Base-by-base conservation (phyloP, 1,140 invertebrate species). In the Drosophila sturtevanti region DNA sequence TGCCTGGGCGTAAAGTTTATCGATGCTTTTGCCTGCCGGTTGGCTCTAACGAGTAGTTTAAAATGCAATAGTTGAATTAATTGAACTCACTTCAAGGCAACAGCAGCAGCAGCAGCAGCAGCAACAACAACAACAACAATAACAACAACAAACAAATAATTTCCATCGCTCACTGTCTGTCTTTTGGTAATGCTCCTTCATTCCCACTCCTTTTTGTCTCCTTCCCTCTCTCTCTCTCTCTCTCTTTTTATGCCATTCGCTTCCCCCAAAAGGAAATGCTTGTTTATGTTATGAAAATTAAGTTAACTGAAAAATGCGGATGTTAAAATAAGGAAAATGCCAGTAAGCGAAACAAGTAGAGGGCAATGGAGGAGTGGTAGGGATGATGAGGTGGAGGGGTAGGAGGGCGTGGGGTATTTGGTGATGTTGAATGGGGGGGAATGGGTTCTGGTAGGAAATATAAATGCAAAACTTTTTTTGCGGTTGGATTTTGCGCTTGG, bases 201-300 rank as follows among this genome's bases (percentile, higher is more conserved):
- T 31, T 31, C 27, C 5, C 27, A 4, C 24, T 4, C 1, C 24
- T 4, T 4, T 2, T 1, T 2, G 4, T 4, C 24, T 4, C 24
- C 4, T 24, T 6, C 5, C 6, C 27, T 6, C 5, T 31, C 27
- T 31, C 27, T 31, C 27, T 6, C 27, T 31, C 2, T 6, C 5
- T 31, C 24, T 24, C 24, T 31, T 31, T 31, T 31, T 31, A 4
- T 4, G 0, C 27, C 27, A 31, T 31, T 31, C 27, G 5, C 7
- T 31, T 31, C n/a, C 14, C 16, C 41, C 41, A 44, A 21, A 11
- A 68, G 14, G 24, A 24, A 55, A 31, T 21, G 48, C 44, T 68
- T 79, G 77, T 79, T 79, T 79, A 79, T 79, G 76, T 51, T 64
- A 65, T 62, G 41, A 80, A 79, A 79, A 81, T 81, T 58, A 81